Percentiles rank a stretch among this genome's conserved stretches.
Conservation (phyloP, 2,797 vertebrate species). For the Gallinago stenura region DNA sequence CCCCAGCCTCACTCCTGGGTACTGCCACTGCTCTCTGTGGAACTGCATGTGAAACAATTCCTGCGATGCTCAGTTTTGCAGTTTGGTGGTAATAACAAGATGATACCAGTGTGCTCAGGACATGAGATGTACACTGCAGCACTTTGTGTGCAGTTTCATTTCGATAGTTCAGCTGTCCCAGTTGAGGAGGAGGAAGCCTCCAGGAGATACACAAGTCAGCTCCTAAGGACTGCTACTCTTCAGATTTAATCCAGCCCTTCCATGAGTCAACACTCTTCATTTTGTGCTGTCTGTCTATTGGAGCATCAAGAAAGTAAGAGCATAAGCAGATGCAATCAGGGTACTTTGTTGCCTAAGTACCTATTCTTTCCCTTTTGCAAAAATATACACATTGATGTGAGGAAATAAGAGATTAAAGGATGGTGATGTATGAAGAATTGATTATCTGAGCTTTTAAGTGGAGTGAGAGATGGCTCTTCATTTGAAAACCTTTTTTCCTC, state of each 20-base stretch:
- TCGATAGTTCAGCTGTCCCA: background rate
- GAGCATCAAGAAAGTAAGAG: background rate
- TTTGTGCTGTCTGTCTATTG: background rate
- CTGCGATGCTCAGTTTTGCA: background rate
- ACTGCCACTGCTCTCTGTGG: background rate
- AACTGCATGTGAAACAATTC: background rate
- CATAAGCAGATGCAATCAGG: background rate
- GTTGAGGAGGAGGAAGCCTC: background rate
- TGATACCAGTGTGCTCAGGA: background rate
- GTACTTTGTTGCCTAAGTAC: constrained; percentile 9
- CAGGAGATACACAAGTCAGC: background rate
- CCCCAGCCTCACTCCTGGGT: background rate
- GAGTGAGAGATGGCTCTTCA: background rate
- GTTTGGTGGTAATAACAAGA: background rate
- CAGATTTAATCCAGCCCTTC: background rate
- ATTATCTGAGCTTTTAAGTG: background rate
- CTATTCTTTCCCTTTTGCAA: constrained; percentile 8
- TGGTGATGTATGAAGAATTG: background rate
- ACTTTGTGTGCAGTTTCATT: background rate
- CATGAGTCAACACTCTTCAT: background rate
- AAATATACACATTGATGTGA: constrained; percentile 30
- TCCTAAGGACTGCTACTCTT: background rate
- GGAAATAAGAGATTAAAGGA: constrained; percentile 15
- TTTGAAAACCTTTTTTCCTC: constrained; percentile 20
- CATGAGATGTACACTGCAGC: background rate